Percentiles rank a stretch among this genome's conserved stretches.
Conservation (phyloP, 2,888 invertebrate species). For the Tenthredo livida region DNA sequence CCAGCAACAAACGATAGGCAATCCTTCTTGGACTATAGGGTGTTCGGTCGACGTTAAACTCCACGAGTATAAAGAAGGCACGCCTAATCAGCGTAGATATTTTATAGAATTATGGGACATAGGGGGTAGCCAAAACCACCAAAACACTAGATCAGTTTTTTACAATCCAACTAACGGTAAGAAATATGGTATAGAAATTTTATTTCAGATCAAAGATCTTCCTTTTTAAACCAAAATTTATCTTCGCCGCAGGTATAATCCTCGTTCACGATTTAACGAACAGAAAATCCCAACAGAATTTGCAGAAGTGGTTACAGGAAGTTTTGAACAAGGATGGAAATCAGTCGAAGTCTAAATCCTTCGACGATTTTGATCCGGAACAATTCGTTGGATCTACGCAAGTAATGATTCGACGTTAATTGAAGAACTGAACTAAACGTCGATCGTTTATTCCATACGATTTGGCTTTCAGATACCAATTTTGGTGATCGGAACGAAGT, state of each 20-base stretch:
- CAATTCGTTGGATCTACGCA: constrained; percentile 91
- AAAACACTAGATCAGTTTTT: constrained; percentile 95
- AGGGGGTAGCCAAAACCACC: constrained; percentile 96
- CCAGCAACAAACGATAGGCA: constrained; percentile 90
- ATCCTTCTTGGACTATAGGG: constrained; percentile 97
- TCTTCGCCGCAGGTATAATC: constrained; percentile 86
- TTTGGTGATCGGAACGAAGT: constrained; percentile 95
- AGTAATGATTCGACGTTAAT: constrained; percentile 74
- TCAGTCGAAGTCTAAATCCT: constrained; percentile 75
- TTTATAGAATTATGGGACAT: constrained; percentile 99
- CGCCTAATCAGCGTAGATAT: constrained; percentile 92
- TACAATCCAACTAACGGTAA: constrained; percentile 95
- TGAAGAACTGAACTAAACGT: too few species aligned
- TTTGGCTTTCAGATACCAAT: constrained; percentile 87
- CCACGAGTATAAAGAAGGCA: constrained; percentile 97
- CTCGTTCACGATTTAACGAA: constrained; percentile 98
- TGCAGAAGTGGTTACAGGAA: constrained; percentile 96
- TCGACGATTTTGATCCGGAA: constrained; percentile 91
- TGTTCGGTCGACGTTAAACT: constrained; percentile 97
- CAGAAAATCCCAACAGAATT: constrained; percentile 95
- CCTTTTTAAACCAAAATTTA: background rate
- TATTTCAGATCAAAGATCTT: background rate
- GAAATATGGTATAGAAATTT: background rate
- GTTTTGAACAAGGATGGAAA: constrained; percentile 88
- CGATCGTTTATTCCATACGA: too few species aligned